Percentiles rank a stretch among this genome's conserved stretches.
Evolutionary conservation across 2,113 vertebrate species (phyloP).

Genomic region (Pyxicephalus adspersus): DNA sequence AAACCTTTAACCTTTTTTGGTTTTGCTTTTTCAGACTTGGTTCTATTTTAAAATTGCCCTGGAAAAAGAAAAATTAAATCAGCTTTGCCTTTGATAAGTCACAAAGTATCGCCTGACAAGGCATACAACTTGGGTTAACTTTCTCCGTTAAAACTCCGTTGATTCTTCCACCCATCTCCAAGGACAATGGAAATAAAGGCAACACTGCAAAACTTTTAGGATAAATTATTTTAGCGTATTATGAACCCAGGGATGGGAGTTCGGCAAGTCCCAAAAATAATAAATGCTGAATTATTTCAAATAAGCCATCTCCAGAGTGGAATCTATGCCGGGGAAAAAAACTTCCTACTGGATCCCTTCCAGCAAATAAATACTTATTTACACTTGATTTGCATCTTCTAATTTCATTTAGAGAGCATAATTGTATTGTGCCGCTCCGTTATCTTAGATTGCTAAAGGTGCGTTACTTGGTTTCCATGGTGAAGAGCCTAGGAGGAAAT

Average conservation of each 20-base stretch:
- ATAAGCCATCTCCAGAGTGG: constrained; percentile 26
- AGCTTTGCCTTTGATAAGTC: too few relatives aligned
- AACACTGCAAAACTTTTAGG: constrained; percentile 3
- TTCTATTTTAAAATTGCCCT: too few relatives aligned
- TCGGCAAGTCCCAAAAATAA: constrained; percentile 32
- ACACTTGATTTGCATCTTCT: constrained; percentile 47
- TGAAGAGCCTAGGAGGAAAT: background rate
- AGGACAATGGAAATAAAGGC: background rate
- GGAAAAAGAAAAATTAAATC: too few relatives aligned
- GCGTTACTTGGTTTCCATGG: constrained; percentile 30
- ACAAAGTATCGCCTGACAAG: too few relatives aligned
- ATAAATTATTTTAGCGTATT: constrained; percentile 29
- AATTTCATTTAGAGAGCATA: constrained; percentile 31
- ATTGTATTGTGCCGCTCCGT: constrained; percentile 38
- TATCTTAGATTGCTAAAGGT: constrained; percentile 45
- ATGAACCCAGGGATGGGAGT: constrained; percentile 17
- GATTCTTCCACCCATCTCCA: background rate
- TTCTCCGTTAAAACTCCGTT: background rate
- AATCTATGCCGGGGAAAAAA: background rate
- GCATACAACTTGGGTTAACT: too few relatives aligned
- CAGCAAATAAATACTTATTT: constrained; percentile 46
- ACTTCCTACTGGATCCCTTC: background rate
- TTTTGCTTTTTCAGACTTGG: too few relatives aligned
- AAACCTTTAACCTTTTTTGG: too few relatives aligned
- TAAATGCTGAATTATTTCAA: constrained; percentile 38